A percentile compares a stretch with the other conserved stretches of the same genome.
Evolutionary conservation across 1,140 invertebrate genomes (phyloP).

Genomic region (Drosophila kanapiae): DNA sequence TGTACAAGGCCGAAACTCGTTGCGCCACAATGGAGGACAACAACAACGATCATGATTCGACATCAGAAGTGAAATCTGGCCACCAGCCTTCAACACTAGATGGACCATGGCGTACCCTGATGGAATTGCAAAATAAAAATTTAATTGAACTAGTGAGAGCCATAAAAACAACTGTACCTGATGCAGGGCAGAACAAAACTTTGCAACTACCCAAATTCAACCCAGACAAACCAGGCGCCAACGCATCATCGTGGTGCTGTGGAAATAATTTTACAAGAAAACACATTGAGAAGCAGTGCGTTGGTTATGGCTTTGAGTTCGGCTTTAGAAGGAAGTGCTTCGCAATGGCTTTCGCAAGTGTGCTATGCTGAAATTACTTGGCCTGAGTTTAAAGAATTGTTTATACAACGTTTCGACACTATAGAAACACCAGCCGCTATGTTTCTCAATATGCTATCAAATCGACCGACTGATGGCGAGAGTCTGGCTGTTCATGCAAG

Average conservation of each 20-base stretch:
- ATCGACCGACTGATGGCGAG: too few relatives aligned
- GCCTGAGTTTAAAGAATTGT: slow-evolving; percentile 57
- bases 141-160: slow-evolving; percentile 12
- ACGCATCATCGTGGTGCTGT: slow-evolving; percentile 25
- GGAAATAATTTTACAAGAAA: slow-evolving; percentile 26
- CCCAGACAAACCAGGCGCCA: slow-evolving; percentile 16
- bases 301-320: slow-evolving; percentile 26
- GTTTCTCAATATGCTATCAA: too few relatives aligned
- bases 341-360: slow-evolving; percentile 65
- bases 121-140: slow-evolving; percentile 4
- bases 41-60: too few relatives aligned
- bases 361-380: slow-evolving; percentile 70
- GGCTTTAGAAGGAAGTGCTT: slow-evolving; percentile 34
- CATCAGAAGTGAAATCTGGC: too few relatives aligned
- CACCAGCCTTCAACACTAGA: too few relatives aligned
- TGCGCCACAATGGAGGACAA: too few relatives aligned
- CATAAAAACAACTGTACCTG: slow-evolving; percentile 8
- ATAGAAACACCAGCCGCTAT: slow-evolving; percentile 57
- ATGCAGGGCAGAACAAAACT: slow-evolving; percentile 4
- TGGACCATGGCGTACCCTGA: too few relatives aligned
- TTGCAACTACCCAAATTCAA: slow-evolving; percentile 29
- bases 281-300: slow-evolving; percentile 18
- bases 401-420: slow-evolving; percentile 52
- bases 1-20: too few relatives aligned
- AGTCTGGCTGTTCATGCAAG: slow-evolving; percentile 12